Percentiles rank a stretch among this genome's conserved stretches.
phyloP scores from a whole-genome alignment of 2,797 vertebrate species.

The Girardinus metallicus region DNA sequence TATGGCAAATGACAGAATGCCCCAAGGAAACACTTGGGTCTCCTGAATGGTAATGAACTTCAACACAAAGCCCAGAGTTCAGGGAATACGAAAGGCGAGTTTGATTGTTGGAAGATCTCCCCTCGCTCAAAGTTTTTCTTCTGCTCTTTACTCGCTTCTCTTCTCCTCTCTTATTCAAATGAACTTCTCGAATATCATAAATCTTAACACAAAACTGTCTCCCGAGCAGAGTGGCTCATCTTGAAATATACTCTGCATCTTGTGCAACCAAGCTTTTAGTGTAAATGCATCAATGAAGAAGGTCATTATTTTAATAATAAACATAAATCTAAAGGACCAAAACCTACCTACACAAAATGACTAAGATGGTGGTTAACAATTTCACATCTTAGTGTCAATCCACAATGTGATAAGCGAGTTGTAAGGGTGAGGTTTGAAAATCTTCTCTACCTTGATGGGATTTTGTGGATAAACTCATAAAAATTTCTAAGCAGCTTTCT shows the following conservation, averaged over 20 bases:
- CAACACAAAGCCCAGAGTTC: conserved; percentile 65
- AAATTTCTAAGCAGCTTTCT: conserved; percentile 6
- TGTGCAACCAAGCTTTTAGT: conserved; percentile 46
- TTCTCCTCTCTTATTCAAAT: conserved; percentile 50
- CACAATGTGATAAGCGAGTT: not conserved
- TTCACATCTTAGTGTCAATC: conserved; percentile 20
- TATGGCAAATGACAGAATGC: conserved; percentile 83
- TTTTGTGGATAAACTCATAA: conserved; percentile 9
- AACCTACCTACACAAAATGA: conserved; percentile 26
- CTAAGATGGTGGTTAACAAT: conserved; percentile 12
- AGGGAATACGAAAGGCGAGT: conserved; percentile 75
- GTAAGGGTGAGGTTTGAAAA: conserved; percentile 6
- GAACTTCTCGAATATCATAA: conserved; percentile 72
- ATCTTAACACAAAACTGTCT: conserved; percentile 60
- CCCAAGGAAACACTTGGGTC: conserved; percentile 78
- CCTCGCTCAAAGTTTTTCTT: conserved; percentile 72
- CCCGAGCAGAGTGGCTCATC: conserved; percentile 56
- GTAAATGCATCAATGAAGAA: conserved; percentile 39
- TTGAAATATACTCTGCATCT: conserved; percentile 61
- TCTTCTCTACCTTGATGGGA: conserved; percentile 10
- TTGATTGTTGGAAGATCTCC: conserved; percentile 82
- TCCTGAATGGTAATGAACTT: conserved; percentile 78
- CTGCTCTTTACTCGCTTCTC: conserved; percentile 23
- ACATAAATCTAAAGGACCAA: conserved; percentile 37
- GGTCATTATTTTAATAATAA: conserved; percentile 51